These are phyloP conservation scores for Gouania willdenowi DNA, from an alignment of 2,797 vertebrate genomes.

Conservation along the genomic window DNA sequence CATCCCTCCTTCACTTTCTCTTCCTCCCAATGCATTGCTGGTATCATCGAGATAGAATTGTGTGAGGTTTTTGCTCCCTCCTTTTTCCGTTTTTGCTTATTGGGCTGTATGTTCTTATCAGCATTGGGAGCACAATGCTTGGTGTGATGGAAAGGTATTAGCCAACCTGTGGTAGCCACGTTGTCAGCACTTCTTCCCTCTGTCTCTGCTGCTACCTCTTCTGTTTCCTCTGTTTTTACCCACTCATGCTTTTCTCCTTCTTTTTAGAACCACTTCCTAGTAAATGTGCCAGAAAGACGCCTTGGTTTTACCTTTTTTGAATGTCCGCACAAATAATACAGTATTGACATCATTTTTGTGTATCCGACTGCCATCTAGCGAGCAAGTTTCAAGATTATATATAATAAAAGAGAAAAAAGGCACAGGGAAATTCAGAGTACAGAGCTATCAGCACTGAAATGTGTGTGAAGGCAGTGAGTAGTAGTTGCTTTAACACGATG, in stretches of 20 bases:
- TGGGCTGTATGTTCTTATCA: slow-evolving; percentile 75
- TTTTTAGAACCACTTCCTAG: not conserved
- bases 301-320: not conserved
- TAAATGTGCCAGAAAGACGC: not conserved
- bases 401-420: slow-evolving; percentile 36
- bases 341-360: slow-evolving; percentile 17
- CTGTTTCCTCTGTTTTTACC: slow-evolving; percentile 20
- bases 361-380: slow-evolving; percentile 43
- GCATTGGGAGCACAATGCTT: slow-evolving; percentile 69
- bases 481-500: slow-evolving; percentile 87
- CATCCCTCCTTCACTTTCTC: slow-evolving; percentile 32
- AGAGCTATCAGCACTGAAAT: slow-evolving; percentile 14
- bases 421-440: slow-evolving; percentile 17
- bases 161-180: slow-evolving; percentile 56
- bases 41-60: slow-evolving; percentile 71
- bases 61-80: slow-evolving; percentile 43
- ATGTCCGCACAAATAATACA: not conserved
- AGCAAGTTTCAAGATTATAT: slow-evolving; percentile 44
- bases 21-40: slow-evolving; percentile 18
- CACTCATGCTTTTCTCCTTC: slow-evolving; percentile 4
- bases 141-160: slow-evolving; percentile 74
- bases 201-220: slow-evolving; percentile 46
- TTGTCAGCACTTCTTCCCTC: slow-evolving; percentile 69
- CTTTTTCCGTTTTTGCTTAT: slow-evolving; percentile 63
- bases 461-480: slow-evolving; percentile 43